Base-by-base conservation (phyloP, 2,888 invertebrate genomes). In the Leucophenga montana region DNA sequence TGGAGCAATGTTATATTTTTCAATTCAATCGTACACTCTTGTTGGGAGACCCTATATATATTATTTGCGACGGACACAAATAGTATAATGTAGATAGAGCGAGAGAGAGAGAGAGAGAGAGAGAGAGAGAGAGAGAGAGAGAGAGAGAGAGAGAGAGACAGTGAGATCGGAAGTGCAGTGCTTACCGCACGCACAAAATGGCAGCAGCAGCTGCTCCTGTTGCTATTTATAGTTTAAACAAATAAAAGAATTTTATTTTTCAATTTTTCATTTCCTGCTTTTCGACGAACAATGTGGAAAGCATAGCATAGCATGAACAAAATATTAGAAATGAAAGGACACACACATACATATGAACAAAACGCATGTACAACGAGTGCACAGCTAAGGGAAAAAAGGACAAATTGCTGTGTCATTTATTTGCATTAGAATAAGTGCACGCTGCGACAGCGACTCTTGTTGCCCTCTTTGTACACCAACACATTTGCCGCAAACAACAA, bases 391-490 rank as follows among this genome's bases (percentile, higher is more conserved):
- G 4, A 46, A 64, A n/a, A 64, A 64, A 48, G 62, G 39, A 64
- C 62, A 64, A 64, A 64, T 64, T 64, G 62, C 62, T 48, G 18
- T 48, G 62, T 48, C 62, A 64, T 64, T 64, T 64, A 48, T 64
- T 64, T 64, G 46, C 46, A 48, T 64, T 48, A 64, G 13, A 13
- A 22, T 64, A 33, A 22, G 62, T 20, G 62, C 46, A 48, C 31
- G 13, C 3, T 39, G 16, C 39, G 16, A 18, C 50, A 16, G 50
- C n/a, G 16, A n/a, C 18, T 50, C 50, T 50, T 50, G 50, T 18
- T 50, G 50, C 50, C 18, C 16, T 4, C 18, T n/a, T 50, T 50
- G n/a, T 50, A 16, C 13, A 16, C 50, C 16, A 16, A 50, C 50
- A 50, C 18, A 16, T 50, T n/a, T 50, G 50, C 16, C 50, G 13